Conservation (phyloP, 2,888 invertebrate genomes). For the Anthoptus insignis region DNA sequence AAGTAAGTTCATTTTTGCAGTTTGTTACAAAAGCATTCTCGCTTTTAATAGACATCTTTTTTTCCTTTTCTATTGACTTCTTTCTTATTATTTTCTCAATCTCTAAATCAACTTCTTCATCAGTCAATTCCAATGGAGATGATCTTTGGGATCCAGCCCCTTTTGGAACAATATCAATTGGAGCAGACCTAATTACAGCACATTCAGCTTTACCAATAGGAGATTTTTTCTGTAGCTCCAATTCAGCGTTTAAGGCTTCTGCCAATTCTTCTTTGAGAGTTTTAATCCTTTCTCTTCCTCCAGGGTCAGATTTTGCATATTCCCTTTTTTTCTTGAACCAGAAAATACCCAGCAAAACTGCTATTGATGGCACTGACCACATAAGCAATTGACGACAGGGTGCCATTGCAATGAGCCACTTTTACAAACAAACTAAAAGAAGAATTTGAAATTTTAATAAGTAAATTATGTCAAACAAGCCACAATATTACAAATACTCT, state of each 20-base stretch:
- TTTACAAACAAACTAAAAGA: slow-evolving; percentile 86
- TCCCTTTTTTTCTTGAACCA: slow-evolving; percentile 95
- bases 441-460: slow-evolving; percentile 51
- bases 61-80: slow-evolving; percentile 81
- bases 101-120: slow-evolving; percentile 90
- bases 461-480: too few species aligned
- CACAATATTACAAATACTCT: too few species aligned
- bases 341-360: slow-evolving; percentile 92
- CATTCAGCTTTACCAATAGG: slow-evolving; percentile 77
- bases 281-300: slow-evolving; percentile 87
- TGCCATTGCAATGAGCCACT: slow-evolving; percentile 93
- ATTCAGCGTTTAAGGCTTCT: slow-evolving; percentile 76
- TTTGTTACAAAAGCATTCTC: slow-evolving; percentile 51
- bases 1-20: slow-evolving; percentile 26
- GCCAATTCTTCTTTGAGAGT: slow-evolving; percentile 81
- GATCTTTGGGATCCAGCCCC: slow-evolving; percentile 83
- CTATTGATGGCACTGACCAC: slow-evolving; percentile 93
- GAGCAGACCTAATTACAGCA: slow-evolving; percentile 88
- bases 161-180: slow-evolving; percentile 89
- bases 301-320: slow-evolving; percentile 91
- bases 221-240: slow-evolving; percentile 72
- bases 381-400: slow-evolving; percentile 92
- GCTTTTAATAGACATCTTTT: slow-evolving; percentile 66
- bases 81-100: slow-evolving; percentile 88
- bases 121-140: slow-evolving; percentile 87